Base-by-base conservation (phyloP, 2,113 vertebrate species). In the Bujurquina vittata region DNA sequence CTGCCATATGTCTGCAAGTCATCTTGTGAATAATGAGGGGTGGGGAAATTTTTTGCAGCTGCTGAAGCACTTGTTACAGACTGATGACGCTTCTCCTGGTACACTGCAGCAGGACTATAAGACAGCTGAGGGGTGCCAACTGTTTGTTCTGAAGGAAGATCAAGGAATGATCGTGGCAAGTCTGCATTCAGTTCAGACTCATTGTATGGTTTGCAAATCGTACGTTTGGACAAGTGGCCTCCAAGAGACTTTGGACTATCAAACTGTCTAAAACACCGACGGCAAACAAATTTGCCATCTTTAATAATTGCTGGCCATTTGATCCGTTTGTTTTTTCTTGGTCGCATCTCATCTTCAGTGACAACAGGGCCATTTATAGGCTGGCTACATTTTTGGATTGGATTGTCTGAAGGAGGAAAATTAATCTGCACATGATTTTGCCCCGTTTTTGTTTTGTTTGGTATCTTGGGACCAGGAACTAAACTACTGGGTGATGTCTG, bases 221-320 rank as follows among this genome's bases (percentile, higher is more conserved):
- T 90, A 29, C 98, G 95, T 89, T 98, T 99, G 20, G 98, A 99
- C 77, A 99, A 96, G 91, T 99, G 98, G 72, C 98, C 98, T 74
- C 98, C 98, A 4, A 99, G 96, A 43, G 98, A 99, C 90, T 97
- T 97, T 22, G 97, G 97, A 91, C 97, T 98, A 60, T 95, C 91
- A 90, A 99, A 99, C 83, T 96, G 95, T 91, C 97, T 95, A 79
- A 96, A 99, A 94, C 98, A 99, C 60, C 97, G 95, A 79, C 97
- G 96, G 84, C 98, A 99, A 86, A 98, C 95, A 89, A 98, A 98
- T 90, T 99, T 99, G 2, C 97, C 98, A 88, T 98, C 97, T 90
- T 94, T 95, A 62, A 99, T 92, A 84, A 99, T 99, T 52, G 98
- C 98, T 58, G 98, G 98, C 96, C 97, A 99, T 77, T 98, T 99